Evolutionary conservation across 1,140 invertebrate species (phyloP).

Genomic region (Zaprionus kolodkinae): DNA sequence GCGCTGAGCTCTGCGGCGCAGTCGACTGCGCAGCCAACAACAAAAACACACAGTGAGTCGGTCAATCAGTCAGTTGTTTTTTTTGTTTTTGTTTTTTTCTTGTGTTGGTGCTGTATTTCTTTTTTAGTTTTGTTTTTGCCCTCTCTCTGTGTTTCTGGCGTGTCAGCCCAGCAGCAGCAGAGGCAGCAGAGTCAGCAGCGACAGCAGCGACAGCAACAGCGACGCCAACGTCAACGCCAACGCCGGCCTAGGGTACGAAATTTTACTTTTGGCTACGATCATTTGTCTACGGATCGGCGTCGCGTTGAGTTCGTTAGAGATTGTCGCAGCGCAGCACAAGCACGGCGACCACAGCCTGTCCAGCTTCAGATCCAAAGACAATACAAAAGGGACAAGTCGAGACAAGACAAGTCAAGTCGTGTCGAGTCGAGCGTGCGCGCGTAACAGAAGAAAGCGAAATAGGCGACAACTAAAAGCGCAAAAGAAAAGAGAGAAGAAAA

Average conservation of each 20-base stretch:
- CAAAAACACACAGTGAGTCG: conserved; percentile 54
- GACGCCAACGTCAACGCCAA: conserved; percentile 41
- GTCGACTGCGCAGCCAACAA: conserved; percentile 10
- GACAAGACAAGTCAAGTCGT: not conserved
- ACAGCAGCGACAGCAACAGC: conserved; percentile 4
- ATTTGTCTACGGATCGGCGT: conserved; percentile 82
- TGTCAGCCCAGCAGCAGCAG: conserved; percentile 41
- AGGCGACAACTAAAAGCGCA: conserved; percentile 11
- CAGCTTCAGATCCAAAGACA: conserved; percentile 13
- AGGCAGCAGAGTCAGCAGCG: conserved; percentile 1
- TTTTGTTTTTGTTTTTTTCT: conserved; percentile 14
- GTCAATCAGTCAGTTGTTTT: conserved; percentile 65
- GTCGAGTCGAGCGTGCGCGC: conserved; percentile 22
- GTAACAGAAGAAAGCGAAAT: conserved; percentile 23
- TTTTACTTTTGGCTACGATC: conserved; percentile 77
- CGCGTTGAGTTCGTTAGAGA: conserved; percentile 81
- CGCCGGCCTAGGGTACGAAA: conserved; percentile 70
- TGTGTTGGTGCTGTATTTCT: not conserved
- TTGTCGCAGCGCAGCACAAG: conserved; percentile 33
- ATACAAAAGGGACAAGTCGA: conserved; percentile 5
- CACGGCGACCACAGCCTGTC: not conserved
- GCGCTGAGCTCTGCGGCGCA: not conserved
- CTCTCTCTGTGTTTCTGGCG: conserved; percentile 22
- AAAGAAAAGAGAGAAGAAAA: conserved; percentile 36
- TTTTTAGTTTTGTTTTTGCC: conserved; percentile 11